Evolutionary conservation across 2,888 invertebrate species (phyloP).

Genomic region (Deroplatys truncata): DNA sequence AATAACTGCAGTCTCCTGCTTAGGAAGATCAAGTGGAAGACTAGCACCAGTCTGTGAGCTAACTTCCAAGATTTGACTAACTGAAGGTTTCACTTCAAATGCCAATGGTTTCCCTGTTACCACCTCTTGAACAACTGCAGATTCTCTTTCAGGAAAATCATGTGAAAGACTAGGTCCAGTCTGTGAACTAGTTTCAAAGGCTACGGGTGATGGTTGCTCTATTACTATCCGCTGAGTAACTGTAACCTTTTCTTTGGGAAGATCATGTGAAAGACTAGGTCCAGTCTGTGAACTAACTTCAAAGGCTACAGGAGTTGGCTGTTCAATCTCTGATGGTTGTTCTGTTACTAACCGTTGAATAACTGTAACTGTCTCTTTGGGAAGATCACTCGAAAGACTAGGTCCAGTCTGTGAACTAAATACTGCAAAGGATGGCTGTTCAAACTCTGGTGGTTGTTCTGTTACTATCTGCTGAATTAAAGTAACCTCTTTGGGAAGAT

Average conservation of each 20-base stretch:
- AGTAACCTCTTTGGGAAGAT: neutral
- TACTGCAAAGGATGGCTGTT: neutral
- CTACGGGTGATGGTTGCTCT: neutral
- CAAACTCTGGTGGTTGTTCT: neutral
- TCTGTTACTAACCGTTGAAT: neutral
- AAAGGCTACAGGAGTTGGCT: neutral
- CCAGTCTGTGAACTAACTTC: conserved; percentile 18
- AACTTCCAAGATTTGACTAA: neutral
- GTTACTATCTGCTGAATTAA: neutral
- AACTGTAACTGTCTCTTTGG: neutral
- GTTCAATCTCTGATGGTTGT: neutral
- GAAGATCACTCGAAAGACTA: neutral
- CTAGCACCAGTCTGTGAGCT: conserved; percentile 13
- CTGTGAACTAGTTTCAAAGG: conserved; percentile 7
- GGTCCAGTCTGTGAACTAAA: conserved; percentile 16
- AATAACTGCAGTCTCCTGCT: neutral
- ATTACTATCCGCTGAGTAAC: neutral
- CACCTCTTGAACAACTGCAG: neutral
- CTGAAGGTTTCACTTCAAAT: neutral
- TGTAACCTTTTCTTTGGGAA: neutral
- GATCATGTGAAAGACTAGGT: neutral
- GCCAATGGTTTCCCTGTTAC: neutral
- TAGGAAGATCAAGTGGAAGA: neutral
- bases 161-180: conserved; percentile 9
- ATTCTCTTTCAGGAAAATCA: neutral